Evolutionary conservation across 2,113 vertebrate genomes (phyloP).

Genomic region (Notechis scutatus): DNA sequence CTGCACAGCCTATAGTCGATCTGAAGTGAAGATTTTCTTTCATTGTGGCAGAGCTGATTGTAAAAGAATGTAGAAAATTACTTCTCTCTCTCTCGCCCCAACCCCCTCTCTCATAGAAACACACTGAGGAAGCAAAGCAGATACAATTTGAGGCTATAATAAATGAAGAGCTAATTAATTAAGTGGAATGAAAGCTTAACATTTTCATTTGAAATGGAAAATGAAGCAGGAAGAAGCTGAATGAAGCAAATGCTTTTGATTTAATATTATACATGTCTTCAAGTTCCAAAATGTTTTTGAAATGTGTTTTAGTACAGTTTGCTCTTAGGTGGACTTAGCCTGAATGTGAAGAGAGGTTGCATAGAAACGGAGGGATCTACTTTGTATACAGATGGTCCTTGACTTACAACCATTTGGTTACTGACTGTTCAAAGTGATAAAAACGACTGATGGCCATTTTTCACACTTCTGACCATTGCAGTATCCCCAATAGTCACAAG

Average conservation of each 20-base stretch:
- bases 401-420: not conserved
- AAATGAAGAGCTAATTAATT: conserved; percentile 50
- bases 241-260: conserved; percentile 34
- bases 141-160: conserved; percentile 50
- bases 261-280: conserved; percentile 13
- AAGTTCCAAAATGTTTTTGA: not conserved
- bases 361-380: not conserved
- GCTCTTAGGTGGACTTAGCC: not conserved
- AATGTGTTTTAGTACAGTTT: not conserved
- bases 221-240: conserved; percentile 23
- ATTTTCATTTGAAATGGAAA: conserved; percentile 26
- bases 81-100: not conserved
- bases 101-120: not conserved
- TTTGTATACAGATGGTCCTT: not conserved
- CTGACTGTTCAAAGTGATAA: not conserved
- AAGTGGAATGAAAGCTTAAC: conserved; percentile 41
- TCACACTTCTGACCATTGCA: not conserved
- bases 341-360: not conserved
- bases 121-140: conserved; percentile 20
- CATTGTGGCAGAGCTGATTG: conserved; percentile 14
- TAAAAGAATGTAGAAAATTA: conserved; percentile 18
- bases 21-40: conserved; percentile 17
- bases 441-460: not conserved
- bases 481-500: not conserved
- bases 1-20: not conserved